These are phyloP conservation scores for Ploceus nigricollis DNA, from an alignment of 2,113 vertebrate genomes.

Conservation along the genomic window DNA sequence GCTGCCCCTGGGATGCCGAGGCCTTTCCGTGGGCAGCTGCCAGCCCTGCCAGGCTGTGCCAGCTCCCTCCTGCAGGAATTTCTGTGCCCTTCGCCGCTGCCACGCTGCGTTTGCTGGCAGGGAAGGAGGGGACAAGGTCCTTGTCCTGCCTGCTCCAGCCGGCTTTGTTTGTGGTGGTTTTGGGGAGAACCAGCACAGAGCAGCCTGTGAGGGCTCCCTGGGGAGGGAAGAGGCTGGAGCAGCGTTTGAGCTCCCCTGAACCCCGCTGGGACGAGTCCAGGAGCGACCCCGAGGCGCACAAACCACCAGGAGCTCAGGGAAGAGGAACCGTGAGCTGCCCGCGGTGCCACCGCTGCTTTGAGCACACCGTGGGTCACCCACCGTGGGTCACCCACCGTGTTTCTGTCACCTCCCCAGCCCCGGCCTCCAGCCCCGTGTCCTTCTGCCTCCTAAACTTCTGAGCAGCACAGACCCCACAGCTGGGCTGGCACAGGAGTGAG, in stretches of 20 bases:
- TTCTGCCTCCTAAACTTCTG: background rate
- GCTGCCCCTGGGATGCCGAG: background rate
- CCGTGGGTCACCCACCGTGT: fast-evolving
- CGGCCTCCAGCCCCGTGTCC: background rate
- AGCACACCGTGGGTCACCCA: fast-evolving
- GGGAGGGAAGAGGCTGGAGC: background rate
- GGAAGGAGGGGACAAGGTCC: background rate
- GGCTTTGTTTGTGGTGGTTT: fast-evolving
- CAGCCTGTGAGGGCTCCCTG: background rate
- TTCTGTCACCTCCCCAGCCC: too few species aligned
- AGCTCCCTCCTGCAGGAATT: background rate
- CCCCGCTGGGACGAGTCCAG: background rate
- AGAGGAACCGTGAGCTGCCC: fast-evolving
- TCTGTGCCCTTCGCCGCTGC: background rate
- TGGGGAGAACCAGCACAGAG: background rate
- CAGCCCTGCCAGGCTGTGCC: background rate
- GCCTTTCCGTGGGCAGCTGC: background rate
- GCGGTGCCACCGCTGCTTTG: fast-evolving
- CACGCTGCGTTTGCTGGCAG: background rate
- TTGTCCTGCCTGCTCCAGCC: background rate
- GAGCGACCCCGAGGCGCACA: fast-evolving
- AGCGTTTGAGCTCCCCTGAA: background rate
- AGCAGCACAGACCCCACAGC: background rate
- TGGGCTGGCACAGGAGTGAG: background rate
- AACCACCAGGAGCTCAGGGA: background rate